Evolutionary conservation across 1,140 invertebrate genomes (phyloP).

Genomic region (Drosophila jambulina): DNA sequence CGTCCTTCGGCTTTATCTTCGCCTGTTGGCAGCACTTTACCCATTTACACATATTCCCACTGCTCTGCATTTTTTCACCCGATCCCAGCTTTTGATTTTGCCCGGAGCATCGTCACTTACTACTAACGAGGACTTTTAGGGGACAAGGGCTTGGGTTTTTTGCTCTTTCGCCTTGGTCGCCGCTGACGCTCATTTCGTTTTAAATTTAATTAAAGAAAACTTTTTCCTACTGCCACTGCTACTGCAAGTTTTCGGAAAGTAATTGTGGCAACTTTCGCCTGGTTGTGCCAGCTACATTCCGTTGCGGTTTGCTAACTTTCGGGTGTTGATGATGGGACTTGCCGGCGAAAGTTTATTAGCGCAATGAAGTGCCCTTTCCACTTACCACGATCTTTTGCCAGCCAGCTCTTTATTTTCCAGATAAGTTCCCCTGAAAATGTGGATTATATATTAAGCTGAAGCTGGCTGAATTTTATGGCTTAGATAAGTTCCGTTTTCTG

Average conservation of each 20-base stretch:
- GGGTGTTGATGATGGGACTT: constrained; percentile 47
- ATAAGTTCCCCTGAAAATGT: constrained; percentile 33
- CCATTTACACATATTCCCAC: constrained; percentile 42
- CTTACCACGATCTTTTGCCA: constrained; percentile 27
- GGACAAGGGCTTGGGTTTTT: constrained; percentile 7
- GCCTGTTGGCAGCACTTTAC: constrained; percentile 39
- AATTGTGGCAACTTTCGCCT: constrained; percentile 76
- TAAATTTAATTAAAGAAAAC: constrained; percentile 82
- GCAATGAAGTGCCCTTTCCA: constrained; percentile 64
- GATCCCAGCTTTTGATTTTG: constrained; percentile 7
- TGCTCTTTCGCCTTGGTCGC: constrained; percentile 36
- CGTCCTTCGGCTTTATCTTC: constrained; percentile 37
- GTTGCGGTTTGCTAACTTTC: constrained; percentile 59
- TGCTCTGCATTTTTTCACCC: constrained; percentile 4
- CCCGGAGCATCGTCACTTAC: constrained; percentile 47
- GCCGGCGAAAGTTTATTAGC: constrained; percentile 71
- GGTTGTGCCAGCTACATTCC: constrained; percentile 54
- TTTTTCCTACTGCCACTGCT: constrained; percentile 53
- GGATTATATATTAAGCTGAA: constrained; percentile 15
- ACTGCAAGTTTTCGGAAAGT: constrained; percentile 73
- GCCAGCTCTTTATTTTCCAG: constrained; percentile 24
- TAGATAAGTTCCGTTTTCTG: constrained; percentile 11
- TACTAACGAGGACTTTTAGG: constrained; percentile 33
- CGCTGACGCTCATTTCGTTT: constrained; percentile 78
- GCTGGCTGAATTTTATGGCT: constrained; percentile 18